Percentiles rank a stretch among this genome's conserved stretches.
These are phyloP conservation scores for Eurois occulta DNA, from an alignment of 2,888 invertebrate species.

Conservation along the genomic window DNA sequence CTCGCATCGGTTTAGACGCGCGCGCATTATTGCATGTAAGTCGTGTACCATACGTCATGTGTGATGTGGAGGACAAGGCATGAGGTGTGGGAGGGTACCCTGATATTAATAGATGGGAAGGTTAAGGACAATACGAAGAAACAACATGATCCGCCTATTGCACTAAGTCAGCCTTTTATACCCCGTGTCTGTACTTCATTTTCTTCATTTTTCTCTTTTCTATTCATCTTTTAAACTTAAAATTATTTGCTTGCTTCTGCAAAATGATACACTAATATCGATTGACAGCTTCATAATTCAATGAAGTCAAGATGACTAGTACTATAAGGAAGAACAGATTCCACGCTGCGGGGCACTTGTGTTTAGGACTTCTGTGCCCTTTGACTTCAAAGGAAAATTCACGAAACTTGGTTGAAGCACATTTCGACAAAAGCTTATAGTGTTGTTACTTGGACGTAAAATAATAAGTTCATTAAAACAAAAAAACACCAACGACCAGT, in stretches of 20 bases:
- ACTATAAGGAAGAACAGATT: background rate
- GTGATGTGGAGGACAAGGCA: conserved; percentile 29
- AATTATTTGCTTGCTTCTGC: background rate
- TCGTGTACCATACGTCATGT: conserved; percentile 56
- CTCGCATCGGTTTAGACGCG: conserved; percentile 64
- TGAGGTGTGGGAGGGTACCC: background rate
- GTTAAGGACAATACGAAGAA: background rate
- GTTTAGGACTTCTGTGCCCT: background rate
- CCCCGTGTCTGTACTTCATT: background rate
- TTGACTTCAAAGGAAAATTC: background rate
- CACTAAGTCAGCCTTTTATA: background rate
- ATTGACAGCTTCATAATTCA: too few species aligned
- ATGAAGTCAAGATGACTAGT: background rate
- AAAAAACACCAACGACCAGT: background rate
- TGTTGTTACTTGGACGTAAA: background rate
- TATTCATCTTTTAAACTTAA: background rate
- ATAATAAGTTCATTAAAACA: background rate
- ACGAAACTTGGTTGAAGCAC: background rate
- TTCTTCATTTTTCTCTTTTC: background rate
- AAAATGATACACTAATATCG: background rate
- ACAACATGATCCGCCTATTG: background rate
- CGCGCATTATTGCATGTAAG: conserved; percentile 72
- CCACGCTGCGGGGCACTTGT: too few species aligned
- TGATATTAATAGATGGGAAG: background rate
- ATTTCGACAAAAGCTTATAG: background rate